phyloP scores from a whole-genome alignment of 2,888 invertebrate genomes.

The Imbricaverruca yamaguchii region DNA sequence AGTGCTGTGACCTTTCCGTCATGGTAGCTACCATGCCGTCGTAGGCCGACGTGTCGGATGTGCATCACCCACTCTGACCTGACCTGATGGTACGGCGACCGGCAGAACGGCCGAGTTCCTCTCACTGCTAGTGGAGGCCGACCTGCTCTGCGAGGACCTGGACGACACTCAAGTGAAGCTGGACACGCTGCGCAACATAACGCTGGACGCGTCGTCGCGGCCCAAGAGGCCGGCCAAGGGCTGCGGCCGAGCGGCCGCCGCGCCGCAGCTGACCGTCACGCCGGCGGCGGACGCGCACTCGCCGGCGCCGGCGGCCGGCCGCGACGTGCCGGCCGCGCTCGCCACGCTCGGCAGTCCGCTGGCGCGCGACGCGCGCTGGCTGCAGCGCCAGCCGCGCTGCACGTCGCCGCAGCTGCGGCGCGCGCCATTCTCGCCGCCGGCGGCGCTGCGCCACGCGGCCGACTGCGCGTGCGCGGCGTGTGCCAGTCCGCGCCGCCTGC shows the following conservation, averaged over 20 bases:
- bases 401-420: slow-evolving; percentile 9
- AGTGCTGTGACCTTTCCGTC: too few species aligned
- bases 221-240: background rate
- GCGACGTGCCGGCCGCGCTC: background rate
- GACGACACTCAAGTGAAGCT: slow-evolving; percentile 14
- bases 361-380: slow-evolving; percentile 15
- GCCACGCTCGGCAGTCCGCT: background rate
- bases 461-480: background rate
- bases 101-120: slow-evolving; percentile 17
- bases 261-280: background rate
- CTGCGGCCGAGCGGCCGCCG: background rate
- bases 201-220: background rate
- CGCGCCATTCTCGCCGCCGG: background rate
- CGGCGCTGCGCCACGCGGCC: slow-evolving; percentile 9
- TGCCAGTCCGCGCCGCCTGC: background rate
- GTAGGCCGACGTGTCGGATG: too few species aligned
- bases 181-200: slow-evolving; percentile 1
- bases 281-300: background rate
- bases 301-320: slow-evolving; percentile 10
- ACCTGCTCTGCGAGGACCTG: slow-evolving; percentile 12
- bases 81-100: too few species aligned
- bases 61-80: too few species aligned
- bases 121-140: slow-evolving; percentile 2
- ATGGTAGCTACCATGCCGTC: too few species aligned
- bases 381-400: slow-evolving; percentile 6